Percentiles rank a stretch among this genome's conserved stretches.
Conservation (phyloP, 2,113 vertebrate genomes). For the Burhinus bistriatus region DNA sequence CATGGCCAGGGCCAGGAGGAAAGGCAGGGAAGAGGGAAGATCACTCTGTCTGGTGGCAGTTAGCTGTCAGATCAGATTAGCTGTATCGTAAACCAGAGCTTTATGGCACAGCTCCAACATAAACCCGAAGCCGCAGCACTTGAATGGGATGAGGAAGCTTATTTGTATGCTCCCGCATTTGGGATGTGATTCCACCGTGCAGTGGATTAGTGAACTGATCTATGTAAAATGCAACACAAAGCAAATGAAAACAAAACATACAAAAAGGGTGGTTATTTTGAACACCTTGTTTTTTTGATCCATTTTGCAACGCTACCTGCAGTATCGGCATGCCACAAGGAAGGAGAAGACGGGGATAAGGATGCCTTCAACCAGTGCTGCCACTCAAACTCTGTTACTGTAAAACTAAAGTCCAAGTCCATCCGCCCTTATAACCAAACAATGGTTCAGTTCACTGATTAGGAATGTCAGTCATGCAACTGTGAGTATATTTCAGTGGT, state of each 20-base stretch:
- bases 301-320: not conserved
- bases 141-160: conserved; percentile 22
- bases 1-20: not conserved
- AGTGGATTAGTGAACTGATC: not conserved
- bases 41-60: conserved; percentile 19
- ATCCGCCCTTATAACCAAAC: not conserved
- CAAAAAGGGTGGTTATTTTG: not conserved
- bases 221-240: not conserved
- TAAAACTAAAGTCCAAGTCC: not conserved
- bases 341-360: not conserved
- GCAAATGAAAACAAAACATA: not conserved
- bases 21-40: not conserved
- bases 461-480: not conserved
- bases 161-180: not conserved
- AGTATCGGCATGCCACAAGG: not conserved
- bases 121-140: not conserved
- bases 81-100: not conserved
- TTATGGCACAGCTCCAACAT: conserved; percentile 30
- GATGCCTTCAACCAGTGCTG: not conserved
- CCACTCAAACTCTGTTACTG: not conserved
- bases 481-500: not conserved
- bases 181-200: not conserved
- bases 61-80: conserved; percentile 48
- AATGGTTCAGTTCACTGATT: not conserved
- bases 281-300: not conserved